A percentile compares a stretch with the other conserved stretches of the same genome.
These are phyloP conservation scores for Zalophus californianus DNA, from an alignment of 2,797 vertebrate species.

Conservation along the genomic window DNA sequence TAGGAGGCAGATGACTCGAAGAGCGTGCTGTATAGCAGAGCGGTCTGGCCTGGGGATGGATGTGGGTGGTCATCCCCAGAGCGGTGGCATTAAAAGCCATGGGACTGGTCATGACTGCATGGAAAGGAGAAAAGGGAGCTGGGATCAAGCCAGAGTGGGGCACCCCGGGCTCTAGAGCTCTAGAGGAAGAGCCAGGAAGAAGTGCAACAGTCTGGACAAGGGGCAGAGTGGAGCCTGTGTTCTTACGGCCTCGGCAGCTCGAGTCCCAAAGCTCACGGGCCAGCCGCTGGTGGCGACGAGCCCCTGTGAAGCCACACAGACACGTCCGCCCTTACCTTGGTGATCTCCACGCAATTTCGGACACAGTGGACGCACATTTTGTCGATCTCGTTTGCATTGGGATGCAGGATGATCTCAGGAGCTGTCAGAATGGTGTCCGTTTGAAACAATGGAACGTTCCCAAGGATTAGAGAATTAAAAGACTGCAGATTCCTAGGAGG, in stretches of 20 bases:
- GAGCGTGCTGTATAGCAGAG: rapidly evolving
- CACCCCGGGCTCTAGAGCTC: neutral
- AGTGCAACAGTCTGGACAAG: rapidly evolving
- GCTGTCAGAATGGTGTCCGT: conserved; percentile 91
- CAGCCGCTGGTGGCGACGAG: rapidly evolving
- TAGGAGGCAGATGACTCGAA: rapidly evolving
- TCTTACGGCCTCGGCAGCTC: rapidly evolving
- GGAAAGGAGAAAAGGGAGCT: neutral
- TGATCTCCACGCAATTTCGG: conserved; percentile 92
- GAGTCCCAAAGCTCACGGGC: rapidly evolving
- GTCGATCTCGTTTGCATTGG: conserved; percentile 91
- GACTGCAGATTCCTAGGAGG: conserved; percentile 91
- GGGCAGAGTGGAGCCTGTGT: rapidly evolving
- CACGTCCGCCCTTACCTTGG: conserved; percentile 89
- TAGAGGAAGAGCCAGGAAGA: no score
- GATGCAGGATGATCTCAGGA: conserved; percentile 93
- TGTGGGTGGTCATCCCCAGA: rapidly evolving
- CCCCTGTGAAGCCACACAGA: rapidly evolving
- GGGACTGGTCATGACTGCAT: rapidly evolving
- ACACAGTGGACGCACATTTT: conserved; percentile 91
- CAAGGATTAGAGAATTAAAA: conserved; percentile 90
- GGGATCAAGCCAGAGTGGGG: neutral
- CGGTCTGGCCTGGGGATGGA: neutral
- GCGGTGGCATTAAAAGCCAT: rapidly evolving
- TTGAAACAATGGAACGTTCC: conserved; percentile 91